Evolutionary conservation across 2,888 invertebrate species (phyloP).

Genomic region (Hydriomena furcata): DNA sequence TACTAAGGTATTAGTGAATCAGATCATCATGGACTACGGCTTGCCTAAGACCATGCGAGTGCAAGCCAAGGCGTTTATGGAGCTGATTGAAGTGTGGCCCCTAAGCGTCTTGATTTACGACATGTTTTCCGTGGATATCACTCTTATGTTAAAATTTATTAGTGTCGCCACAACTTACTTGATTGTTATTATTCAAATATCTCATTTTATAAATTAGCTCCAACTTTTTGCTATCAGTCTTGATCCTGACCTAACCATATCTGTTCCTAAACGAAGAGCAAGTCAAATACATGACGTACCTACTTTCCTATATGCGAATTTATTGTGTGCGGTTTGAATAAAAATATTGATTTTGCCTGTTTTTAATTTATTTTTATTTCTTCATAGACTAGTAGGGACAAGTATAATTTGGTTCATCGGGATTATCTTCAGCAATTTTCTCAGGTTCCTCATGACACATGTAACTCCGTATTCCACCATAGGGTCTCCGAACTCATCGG

Average conservation of each 20-base stretch:
- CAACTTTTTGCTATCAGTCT: no score
- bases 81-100: conserved; percentile 62
- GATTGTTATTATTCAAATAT: conserved; percentile 66
- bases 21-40: conserved; percentile 63
- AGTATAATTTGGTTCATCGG: conserved; percentile 44
- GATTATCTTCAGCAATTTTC: conserved; percentile 46
- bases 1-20: conserved; percentile 57
- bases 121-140: conserved; percentile 65
- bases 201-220: conserved; percentile 39
- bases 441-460: conserved; percentile 49
- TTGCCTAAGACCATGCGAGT: conserved; percentile 55
- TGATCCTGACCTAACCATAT: no score
- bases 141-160: conserved; percentile 64
- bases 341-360: not conserved
- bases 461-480: conserved; percentile 55
- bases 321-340: conserved; percentile 7
- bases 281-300: no score
- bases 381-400: conserved; percentile 16
- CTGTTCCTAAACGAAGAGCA: no score
- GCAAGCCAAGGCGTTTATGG: conserved; percentile 66
- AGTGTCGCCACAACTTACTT: conserved; percentile 67
- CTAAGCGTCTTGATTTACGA: conserved; percentile 55
- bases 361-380: conserved; percentile 2
- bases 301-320: not conserved
- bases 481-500: conserved; percentile 63